Evolutionary conservation across 2,113 vertebrate genomes (phyloP).

Genomic region (Istiophorus platypterus): DNA sequence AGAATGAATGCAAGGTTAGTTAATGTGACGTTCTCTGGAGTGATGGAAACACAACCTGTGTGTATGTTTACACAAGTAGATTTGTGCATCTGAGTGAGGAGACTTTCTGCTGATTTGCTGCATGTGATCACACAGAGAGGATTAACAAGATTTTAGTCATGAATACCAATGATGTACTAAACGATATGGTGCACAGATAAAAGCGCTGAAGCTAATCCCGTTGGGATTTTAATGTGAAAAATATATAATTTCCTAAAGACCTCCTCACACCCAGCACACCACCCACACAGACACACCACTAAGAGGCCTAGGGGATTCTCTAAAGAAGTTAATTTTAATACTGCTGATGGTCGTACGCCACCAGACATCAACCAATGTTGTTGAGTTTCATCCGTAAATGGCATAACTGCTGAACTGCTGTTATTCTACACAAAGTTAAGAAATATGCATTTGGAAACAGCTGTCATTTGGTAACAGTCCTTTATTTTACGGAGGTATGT

Average conservation of each 20-base stretch:
- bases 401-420: no score
- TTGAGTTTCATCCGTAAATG: no score
- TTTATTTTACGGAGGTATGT: neutral
- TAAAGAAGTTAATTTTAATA: neutral
- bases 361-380: no score
- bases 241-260: no score
- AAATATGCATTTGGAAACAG: neutral
- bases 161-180: conserved; percentile 15
- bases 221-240: conserved; percentile 6
- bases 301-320: neutral
- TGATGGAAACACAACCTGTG: no score
- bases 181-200: neutral
- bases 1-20: no score
- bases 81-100: neutral
- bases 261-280: neutral
- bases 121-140: neutral
- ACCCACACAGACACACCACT: neutral
- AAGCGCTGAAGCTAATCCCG: neutral
- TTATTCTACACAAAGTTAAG: no score
- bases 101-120: neutral
- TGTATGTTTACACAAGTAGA: no score
- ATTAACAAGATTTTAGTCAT: conserved; percentile 11
- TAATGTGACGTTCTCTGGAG: no score
- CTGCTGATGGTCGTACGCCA: neutral
- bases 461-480: neutral